These are phyloP conservation scores for Salmo trutta DNA, from an alignment of 2,797 vertebrate genomes.

Conservation along the genomic window DNA sequence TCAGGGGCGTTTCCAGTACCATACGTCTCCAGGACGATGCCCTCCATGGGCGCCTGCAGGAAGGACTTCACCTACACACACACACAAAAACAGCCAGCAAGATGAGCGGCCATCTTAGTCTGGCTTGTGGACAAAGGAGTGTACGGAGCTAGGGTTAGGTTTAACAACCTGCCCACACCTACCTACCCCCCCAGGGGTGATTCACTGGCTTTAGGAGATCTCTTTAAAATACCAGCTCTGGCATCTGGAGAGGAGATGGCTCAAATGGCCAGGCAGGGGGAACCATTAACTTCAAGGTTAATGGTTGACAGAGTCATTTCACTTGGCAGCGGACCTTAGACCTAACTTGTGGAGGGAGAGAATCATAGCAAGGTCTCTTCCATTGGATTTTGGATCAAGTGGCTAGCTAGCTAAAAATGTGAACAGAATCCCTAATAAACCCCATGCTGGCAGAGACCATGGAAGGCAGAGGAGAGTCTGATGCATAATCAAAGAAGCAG, in stretches of 20 bases:
- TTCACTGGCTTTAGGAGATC: slow-evolving; percentile 63
- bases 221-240: slow-evolving; percentile 66
- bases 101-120: background rate
- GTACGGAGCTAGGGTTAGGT: background rate
- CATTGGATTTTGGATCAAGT: slow-evolving; percentile 14
- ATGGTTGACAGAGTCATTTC: slow-evolving; percentile 55
- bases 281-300: slow-evolving; percentile 65
- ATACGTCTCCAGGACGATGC: slow-evolving; percentile 93
- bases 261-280: slow-evolving; percentile 59
- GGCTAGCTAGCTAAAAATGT: slow-evolving; percentile 33
- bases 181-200: slow-evolving; percentile 49
- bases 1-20: slow-evolving; percentile 93
- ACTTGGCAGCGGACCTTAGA: slow-evolving; percentile 52
- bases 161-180: slow-evolving; percentile 16
- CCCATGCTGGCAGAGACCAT: slow-evolving; percentile 17
- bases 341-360: slow-evolving; percentile 49
- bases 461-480: slow-evolving; percentile 34
- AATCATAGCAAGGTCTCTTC: slow-evolving; percentile 58
- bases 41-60: slow-evolving; percentile 90
- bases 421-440: slow-evolving; percentile 45
- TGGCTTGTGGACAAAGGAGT: background rate
- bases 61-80: slow-evolving; percentile 84
- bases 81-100: background rate
- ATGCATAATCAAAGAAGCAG: slow-evolving; percentile 56
- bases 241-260: slow-evolving; percentile 70